Conservation (phyloP, 1,140 invertebrate species). For the Bombus vancouverensis region DNA sequence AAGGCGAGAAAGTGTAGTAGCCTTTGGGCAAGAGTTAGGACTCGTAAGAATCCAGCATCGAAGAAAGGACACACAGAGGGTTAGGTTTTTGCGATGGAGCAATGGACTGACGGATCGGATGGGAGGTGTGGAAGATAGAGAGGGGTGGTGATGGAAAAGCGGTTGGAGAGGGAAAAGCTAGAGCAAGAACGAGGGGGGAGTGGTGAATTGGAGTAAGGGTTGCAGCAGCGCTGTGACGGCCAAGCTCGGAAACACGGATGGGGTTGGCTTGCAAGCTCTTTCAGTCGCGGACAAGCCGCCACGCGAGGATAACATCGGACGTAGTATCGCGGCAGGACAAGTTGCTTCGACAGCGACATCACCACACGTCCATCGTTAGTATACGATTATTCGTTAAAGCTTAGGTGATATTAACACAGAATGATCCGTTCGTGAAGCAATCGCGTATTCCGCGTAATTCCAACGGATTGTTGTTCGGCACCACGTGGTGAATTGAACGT, state of each 20-base stretch:
- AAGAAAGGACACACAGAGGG: not conserved
- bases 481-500: conserved; percentile 27
- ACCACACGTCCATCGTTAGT: too few relatives aligned
- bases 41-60: not conserved
- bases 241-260: conserved; percentile 69
- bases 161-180: conserved; percentile 12
- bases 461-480: not conserved
- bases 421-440: not conserved
- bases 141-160: not conserved
- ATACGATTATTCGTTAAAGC: not conserved
- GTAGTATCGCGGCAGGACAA: conserved; percentile 45
- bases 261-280: conserved; percentile 70
- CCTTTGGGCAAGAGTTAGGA: too few relatives aligned
- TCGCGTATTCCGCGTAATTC: not conserved
- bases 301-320: conserved; percentile 66
- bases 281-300: conserved; percentile 74
- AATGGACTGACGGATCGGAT: conserved; percentile 28
- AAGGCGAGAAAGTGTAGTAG: not conserved
- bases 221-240: conserved; percentile 69
- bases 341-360: not conserved
- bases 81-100: conserved; percentile 46
- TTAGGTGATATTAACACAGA: not conserved
- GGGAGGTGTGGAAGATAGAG: conserved; percentile 11
- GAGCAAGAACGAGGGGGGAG: conserved; percentile 18
- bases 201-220: conserved; percentile 57